A percentile compares a stretch with the other conserved stretches of the same genome.
These are phyloP conservation scores for Lycocerus yunnanus DNA, from an alignment of 2,888 invertebrate genomes.

Conservation along the genomic window DNA sequence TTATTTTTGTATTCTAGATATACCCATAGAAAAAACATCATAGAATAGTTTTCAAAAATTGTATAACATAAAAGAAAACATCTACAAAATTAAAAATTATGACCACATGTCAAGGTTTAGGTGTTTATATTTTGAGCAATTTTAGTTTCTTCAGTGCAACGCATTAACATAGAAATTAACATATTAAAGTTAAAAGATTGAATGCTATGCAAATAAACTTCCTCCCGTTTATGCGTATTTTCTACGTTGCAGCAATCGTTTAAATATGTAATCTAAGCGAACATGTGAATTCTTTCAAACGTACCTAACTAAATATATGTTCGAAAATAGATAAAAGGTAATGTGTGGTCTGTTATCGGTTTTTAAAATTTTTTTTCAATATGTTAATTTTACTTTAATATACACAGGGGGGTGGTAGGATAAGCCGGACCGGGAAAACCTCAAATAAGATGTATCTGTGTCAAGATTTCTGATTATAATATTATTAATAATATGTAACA, in stretches of 20 bases:
- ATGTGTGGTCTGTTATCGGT: not conserved
- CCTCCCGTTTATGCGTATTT: not conserved
- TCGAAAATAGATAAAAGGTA: not conserved
- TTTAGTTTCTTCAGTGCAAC: not conserved
- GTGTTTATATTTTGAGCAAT: not conserved
- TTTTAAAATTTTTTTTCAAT: no score
- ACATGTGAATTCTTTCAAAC: no score
- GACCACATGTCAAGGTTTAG: not conserved
- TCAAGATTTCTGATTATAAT: no score
- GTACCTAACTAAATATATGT: not conserved
- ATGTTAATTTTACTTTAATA: no score
- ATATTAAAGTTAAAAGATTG: not conserved
- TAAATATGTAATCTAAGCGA: not conserved
- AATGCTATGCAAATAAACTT: not conserved
- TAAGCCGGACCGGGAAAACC: no score
- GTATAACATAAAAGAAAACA: not conserved
- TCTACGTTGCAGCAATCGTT: not conserved
- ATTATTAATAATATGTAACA: no score
- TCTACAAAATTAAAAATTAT: not conserved
- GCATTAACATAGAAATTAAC: not conserved
- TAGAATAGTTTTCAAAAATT: not conserved
- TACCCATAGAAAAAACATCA: no score
- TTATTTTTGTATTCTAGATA: not conserved
- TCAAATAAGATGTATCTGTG: no score
- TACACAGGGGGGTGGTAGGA: no score